phyloP scores from a whole-genome alignment of 1,140 invertebrate genomes.

The Leptoteleia sp. region DNA sequence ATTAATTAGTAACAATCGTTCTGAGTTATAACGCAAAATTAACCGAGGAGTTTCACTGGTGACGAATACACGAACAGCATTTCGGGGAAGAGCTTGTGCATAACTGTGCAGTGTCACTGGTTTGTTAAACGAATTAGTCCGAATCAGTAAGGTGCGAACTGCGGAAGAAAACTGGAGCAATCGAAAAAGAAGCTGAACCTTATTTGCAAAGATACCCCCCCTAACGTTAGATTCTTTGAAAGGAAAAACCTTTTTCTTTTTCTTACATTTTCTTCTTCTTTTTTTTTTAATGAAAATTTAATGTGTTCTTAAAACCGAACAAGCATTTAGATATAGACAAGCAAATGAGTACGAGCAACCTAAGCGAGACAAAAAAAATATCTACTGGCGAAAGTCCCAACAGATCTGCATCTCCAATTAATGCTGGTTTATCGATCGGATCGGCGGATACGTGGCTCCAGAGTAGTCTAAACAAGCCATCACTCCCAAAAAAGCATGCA shows the following conservation, averaged over 20 bases:
- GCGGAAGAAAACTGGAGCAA: conserved; percentile 35
- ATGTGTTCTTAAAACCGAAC: conserved; percentile 5
- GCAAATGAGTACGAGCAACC: conserved; percentile 62
- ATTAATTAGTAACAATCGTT: conserved; percentile 16
- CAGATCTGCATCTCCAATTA: conserved; percentile 8
- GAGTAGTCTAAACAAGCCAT: conserved; percentile 25
- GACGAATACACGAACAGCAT: conserved; percentile 63
- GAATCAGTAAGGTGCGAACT: not conserved
- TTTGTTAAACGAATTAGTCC: conserved; percentile 14
- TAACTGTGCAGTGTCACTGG: conserved; percentile 63
- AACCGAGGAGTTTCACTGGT: conserved; percentile 7
- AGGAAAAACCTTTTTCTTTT: no score
- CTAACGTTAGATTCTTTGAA: no score
- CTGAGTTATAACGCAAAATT: conserved; percentile 20
- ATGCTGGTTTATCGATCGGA: conserved; percentile 68
- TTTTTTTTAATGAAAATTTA: not conserved
- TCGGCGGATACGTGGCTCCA: conserved; percentile 72
- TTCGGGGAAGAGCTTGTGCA: conserved; percentile 64
- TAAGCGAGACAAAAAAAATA: conserved; percentile 64
- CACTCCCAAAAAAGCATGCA: conserved; percentile 42
- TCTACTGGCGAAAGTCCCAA: conserved; percentile 35
- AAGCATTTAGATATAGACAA: conserved; percentile 9
- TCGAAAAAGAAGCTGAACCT: conserved; percentile 25
- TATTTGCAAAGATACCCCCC: not conserved
- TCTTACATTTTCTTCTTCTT: no score